These are phyloP conservation scores for Trachythela sp. DNA, from an alignment of 64 coral and sea anemone genomes.

Conservation along the genomic window DNA sequence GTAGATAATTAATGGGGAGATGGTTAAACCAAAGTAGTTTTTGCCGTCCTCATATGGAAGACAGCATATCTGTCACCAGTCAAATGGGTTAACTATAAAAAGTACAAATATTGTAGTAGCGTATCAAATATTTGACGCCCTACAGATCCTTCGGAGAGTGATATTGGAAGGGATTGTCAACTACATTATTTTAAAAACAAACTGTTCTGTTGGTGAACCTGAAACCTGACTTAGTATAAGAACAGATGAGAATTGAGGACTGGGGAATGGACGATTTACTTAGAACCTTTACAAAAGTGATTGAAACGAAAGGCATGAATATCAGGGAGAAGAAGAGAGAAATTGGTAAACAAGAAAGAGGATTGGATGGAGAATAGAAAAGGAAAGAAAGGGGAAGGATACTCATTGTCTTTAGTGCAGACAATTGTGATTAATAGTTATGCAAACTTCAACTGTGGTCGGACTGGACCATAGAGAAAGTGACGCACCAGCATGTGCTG, in stretches of 20 bases:
- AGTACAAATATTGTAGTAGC: constrained; percentile 49
- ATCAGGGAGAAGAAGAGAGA: constrained; percentile 45
- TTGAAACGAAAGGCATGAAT: constrained; percentile 53
- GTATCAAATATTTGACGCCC: constrained; percentile 48
- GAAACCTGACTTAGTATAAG: constrained; percentile 66
- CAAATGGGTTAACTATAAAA: constrained; percentile 17
- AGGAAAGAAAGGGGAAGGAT: constrained; percentile 13
- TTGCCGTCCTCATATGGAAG: constrained; percentile 25
- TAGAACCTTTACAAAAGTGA: constrained; percentile 47
- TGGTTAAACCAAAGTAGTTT: background rate
- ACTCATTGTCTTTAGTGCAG: constrained; percentile 52
- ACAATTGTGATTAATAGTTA: constrained; percentile 46
- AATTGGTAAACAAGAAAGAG: constrained; percentile 43
- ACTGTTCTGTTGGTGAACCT: constrained; percentile 62
- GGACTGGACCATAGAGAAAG: background rate
- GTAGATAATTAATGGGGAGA: background rate
- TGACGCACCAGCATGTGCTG: background rate
- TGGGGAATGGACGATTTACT: constrained; percentile 62
- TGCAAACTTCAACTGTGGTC: constrained; percentile 46
- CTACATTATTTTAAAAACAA: constrained; percentile 66
- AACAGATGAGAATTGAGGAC: constrained; percentile 64
- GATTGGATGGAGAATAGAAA: constrained; percentile 26
- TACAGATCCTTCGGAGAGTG: constrained; percentile 29
- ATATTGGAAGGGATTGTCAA: constrained; percentile 41
- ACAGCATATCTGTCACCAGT: background rate